These are phyloP conservation scores for Sebastes aleutianus DNA, from an alignment of 2,797 vertebrate genomes.

Conservation along the genomic window DNA sequence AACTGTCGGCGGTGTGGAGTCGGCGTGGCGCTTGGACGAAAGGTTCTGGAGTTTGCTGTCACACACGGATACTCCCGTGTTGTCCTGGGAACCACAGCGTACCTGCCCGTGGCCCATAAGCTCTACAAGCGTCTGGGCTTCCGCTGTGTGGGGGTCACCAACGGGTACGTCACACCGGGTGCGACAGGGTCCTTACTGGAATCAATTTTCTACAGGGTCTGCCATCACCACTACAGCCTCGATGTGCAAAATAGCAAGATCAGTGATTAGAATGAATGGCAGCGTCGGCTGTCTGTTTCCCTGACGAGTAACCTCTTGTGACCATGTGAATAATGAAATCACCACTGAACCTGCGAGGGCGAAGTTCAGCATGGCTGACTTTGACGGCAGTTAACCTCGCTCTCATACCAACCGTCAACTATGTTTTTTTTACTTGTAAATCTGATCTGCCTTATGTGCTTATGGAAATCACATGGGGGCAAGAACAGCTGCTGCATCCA, in stretches of 20 bases:
- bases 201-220: slow-evolving; percentile 57
- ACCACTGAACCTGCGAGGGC: neutral
- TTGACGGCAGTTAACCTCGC: neutral
- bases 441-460: no score
- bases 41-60: slow-evolving; percentile 86
- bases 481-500: no score
- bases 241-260: slow-evolving; percentile 3
- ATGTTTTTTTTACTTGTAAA: neutral
- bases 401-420: neutral
- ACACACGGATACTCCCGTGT: slow-evolving; percentile 81
- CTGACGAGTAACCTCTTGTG: neutral
- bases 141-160: slow-evolving; percentile 81
- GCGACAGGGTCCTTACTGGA: slow-evolving; percentile 15
- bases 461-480: no score
- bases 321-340: neutral
- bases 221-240: slow-evolving; percentile 50
- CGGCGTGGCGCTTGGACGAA: slow-evolving; percentile 84
- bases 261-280: neutral
- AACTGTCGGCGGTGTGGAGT: slow-evolving; percentile 81
- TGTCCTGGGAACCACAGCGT: slow-evolving; percentile 86
- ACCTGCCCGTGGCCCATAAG: slow-evolving; percentile 82
- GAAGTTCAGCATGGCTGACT: neutral
- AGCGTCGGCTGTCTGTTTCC: neutral
- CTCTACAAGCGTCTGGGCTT: slow-evolving; percentile 89
- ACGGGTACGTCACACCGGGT: slow-evolving; percentile 72